Evolutionary conservation across 35 echinoderm and acorn worm genomes (phyloP).

Genomic region (Nesometra sesokonis): DNA sequence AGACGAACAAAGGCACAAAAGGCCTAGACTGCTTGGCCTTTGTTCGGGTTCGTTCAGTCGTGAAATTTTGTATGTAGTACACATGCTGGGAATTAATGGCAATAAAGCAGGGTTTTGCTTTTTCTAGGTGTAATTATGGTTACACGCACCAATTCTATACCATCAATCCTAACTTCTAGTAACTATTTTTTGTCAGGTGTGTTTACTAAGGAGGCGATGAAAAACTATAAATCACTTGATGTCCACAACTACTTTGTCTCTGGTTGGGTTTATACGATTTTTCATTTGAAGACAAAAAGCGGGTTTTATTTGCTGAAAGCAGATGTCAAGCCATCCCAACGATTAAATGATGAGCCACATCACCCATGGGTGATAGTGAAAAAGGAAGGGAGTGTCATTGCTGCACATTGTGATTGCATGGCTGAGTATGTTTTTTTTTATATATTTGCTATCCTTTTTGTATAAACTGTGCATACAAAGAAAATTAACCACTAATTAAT

Average conservation of each 20-base stretch:
- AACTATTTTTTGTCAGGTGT: slow-evolving; percentile 29
- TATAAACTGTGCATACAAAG: too few relatives aligned
- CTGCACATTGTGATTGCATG: slow-evolving; percentile 57
- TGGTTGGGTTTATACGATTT: slow-evolving; percentile 28
- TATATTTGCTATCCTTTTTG: too few relatives aligned
- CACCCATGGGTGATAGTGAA: slow-evolving; percentile 41
- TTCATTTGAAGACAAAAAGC: background rate
- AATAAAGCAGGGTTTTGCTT: background rate
- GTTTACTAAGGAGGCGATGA: slow-evolving; percentile 26
- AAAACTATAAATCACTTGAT: slow-evolving; percentile 27
- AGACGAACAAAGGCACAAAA: background rate
- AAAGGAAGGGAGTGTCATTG: slow-evolving; percentile 21
- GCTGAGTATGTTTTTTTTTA: slow-evolving; percentile 21
- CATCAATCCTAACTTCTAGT: too few relatives aligned
- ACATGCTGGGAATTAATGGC: background rate
- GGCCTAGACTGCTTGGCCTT: background rate
- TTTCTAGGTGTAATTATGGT: background rate
- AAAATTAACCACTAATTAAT: too few relatives aligned
- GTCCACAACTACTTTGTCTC: slow-evolving; percentile 31
- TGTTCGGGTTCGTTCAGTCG: too few relatives aligned
- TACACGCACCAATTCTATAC: too few relatives aligned
- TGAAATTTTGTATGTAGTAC: too few relatives aligned
- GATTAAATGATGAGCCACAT: slow-evolving; percentile 30
- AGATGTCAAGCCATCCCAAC: slow-evolving; percentile 45
- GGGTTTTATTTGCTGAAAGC: slow-evolving; percentile 15